Evolutionary conservation across 2,113 vertebrate species (phyloP).

Genomic region (Cervus canadensis): DNA sequence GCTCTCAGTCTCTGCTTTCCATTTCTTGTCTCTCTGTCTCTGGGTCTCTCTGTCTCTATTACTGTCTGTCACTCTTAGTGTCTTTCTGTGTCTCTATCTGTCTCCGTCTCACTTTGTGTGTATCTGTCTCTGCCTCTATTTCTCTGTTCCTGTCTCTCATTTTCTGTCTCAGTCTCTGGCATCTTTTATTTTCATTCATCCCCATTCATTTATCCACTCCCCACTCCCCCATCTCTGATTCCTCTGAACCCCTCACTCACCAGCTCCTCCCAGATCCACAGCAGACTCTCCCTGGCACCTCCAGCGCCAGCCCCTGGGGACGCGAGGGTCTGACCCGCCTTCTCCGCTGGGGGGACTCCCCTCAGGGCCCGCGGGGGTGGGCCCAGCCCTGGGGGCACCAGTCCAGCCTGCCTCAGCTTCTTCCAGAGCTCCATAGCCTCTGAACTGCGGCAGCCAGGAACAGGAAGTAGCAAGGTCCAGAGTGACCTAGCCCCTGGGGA

Average conservation of each 20-base stretch:
- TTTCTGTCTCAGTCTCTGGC: not conserved
- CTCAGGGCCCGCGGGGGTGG: not conserved
- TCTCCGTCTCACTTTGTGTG: not conserved
- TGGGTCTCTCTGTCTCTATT: not conserved
- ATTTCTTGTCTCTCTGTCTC: not conserved
- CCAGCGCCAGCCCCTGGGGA: not conserved
- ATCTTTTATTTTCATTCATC: not conserved
- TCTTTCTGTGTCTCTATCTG: not conserved
- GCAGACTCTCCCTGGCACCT: slow-evolving; percentile 28
- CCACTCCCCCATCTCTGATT: not conserved
- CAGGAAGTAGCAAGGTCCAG: slow-evolving; percentile 61
- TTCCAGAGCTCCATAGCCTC: slow-evolving; percentile 65
- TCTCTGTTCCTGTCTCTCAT: not conserved
- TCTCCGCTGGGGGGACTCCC: not conserved
- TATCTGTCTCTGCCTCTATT: not conserved
- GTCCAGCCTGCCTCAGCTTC: slow-evolving; percentile 43
- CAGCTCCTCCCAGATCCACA: slow-evolving; percentile 66
- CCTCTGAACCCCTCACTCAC: slow-evolving; percentile 43
- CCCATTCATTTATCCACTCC: not conserved
- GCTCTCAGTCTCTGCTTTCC: not conserved
- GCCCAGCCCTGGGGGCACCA: not conserved
- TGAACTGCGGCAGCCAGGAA: not conserved
- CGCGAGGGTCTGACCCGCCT: not conserved
- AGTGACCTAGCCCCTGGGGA: not conserved
- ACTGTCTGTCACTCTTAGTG: not conserved